Percentiles rank a stretch among this genome's conserved stretches.
These are phyloP conservation scores for Phalacrocorax pelagicus DNA, from an alignment of 2,113 vertebrate genomes.

Conservation along the genomic window DNA sequence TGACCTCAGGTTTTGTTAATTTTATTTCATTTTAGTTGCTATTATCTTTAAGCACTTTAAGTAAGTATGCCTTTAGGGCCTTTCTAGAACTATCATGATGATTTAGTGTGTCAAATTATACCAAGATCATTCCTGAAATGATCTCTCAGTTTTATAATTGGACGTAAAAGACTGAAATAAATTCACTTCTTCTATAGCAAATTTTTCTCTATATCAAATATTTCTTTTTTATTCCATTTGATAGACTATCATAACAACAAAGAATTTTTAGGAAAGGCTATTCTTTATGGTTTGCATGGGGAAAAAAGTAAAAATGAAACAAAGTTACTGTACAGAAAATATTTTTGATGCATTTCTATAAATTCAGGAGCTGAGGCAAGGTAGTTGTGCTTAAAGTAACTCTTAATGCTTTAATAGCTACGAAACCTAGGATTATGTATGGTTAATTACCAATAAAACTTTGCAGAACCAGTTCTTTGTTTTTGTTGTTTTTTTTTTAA, in stretches of 20 bases:
- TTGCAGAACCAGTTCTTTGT: neutral
- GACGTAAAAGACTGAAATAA: neutral
- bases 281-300: neutral
- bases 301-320: neutral
- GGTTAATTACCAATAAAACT: neutral
- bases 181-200: neutral
- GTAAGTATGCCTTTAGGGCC: neutral
- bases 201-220: neutral
- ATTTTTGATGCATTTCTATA: neutral
- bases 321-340: neutral
- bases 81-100: neutral
- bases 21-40: neutral
- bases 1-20: neutral
- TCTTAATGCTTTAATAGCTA: neutral
- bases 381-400: neutral
- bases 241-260: neutral
- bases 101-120: slow-evolving; percentile 5
- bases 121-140: neutral
- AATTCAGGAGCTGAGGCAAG: neutral
- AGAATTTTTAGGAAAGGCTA: neutral
- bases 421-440: neutral
- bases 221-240: neutral
- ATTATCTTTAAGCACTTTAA: neutral
- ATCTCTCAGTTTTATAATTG: neutral
- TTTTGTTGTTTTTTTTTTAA: neutral